These are phyloP conservation scores for Chironomus tentans DNA, from an alignment of 2,888 invertebrate genomes.

Conservation along the genomic window DNA sequence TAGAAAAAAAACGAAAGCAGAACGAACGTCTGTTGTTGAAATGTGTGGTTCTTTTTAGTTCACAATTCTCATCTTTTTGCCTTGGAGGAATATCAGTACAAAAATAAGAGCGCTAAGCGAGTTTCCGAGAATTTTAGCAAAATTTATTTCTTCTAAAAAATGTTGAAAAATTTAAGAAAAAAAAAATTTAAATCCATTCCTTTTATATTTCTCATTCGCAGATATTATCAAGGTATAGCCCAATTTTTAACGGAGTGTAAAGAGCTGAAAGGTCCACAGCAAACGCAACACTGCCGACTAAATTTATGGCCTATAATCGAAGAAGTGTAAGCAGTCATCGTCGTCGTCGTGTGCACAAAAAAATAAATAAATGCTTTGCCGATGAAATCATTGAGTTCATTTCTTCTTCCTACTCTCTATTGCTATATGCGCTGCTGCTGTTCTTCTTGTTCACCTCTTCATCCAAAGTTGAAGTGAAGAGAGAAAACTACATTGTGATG, in stretches of 20 bases:
- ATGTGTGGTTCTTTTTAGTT: slow-evolving; percentile 18
- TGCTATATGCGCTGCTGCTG: background rate
- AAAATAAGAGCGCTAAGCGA: background rate
- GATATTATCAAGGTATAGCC: slow-evolving; percentile 40
- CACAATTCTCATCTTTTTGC: background rate
- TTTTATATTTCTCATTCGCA: slow-evolving; percentile 29
- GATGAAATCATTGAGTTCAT: background rate
- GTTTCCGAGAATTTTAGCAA: slow-evolving; percentile 11
- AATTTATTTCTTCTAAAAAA: background rate
- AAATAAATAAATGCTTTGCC: background rate
- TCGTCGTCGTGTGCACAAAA: background rate
- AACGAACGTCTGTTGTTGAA: slow-evolving; percentile 17
- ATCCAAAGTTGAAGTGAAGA: too few species aligned
- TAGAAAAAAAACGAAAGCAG: background rate
- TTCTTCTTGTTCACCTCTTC: background rate
- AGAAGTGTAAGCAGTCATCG: slow-evolving; percentile 32
- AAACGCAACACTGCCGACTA: slow-evolving; percentile 39
- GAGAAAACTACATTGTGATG: too few species aligned
- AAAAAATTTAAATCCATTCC: background rate
- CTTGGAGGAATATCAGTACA: background rate
- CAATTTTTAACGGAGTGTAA: slow-evolving; percentile 38
- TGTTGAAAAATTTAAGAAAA: too few species aligned
- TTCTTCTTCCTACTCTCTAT: background rate
- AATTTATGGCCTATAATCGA: slow-evolving; percentile 41
- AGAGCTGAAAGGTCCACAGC: slow-evolving; percentile 35